Evolutionary conservation across 1,140 invertebrate species (phyloP).

Genomic region (Drosophila nannoptera): DNA sequence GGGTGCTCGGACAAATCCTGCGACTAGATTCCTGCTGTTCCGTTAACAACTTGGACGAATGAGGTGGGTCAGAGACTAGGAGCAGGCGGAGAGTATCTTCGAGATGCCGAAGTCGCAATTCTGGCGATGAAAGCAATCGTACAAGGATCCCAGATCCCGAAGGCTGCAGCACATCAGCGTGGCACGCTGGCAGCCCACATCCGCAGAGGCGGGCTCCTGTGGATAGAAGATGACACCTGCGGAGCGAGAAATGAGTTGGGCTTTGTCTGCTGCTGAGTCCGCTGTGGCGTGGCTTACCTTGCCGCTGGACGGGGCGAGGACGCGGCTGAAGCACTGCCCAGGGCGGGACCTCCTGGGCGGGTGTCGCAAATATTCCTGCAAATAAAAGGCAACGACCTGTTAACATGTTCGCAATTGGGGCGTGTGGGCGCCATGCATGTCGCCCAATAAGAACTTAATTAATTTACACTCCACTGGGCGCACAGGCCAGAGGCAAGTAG

Average conservation of each 20-base stretch:
- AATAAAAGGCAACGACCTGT: constrained; percentile 64
- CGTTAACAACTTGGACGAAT: too few relatives aligned
- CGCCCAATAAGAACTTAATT: constrained; percentile 43
- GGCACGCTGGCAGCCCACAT: constrained; percentile 47
- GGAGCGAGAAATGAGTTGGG: constrained; percentile 1
- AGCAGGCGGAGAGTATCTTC: constrained; percentile 50
- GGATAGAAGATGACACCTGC: constrained; percentile 51
- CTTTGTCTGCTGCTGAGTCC: neutral
- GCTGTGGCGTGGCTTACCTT: constrained; percentile 17
- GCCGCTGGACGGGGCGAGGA: neutral
- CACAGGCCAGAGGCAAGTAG: neutral
- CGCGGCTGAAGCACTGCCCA: neutral
- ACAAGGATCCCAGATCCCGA: constrained; percentile 32
- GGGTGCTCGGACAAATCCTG: neutral
- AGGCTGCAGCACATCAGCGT: constrained; percentile 42
- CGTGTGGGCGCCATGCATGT: constrained; percentile 14
- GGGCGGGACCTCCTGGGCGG: neutral
- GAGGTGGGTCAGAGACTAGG: constrained; percentile 26
- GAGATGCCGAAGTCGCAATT: constrained; percentile 45
- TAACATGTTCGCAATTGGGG: constrained; percentile 32
- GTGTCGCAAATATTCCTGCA: constrained; percentile 37
- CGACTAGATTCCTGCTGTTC: constrained; percentile 29
- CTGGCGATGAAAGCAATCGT: constrained; percentile 51
- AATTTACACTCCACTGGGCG: constrained; percentile 25
- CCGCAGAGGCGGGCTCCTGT: constrained; percentile 28